Evolutionary conservation across 2,888 invertebrate genomes (phyloP), one percentile per base, ranked within the genome.

Genomic region (Parnassius apollo): DNA sequence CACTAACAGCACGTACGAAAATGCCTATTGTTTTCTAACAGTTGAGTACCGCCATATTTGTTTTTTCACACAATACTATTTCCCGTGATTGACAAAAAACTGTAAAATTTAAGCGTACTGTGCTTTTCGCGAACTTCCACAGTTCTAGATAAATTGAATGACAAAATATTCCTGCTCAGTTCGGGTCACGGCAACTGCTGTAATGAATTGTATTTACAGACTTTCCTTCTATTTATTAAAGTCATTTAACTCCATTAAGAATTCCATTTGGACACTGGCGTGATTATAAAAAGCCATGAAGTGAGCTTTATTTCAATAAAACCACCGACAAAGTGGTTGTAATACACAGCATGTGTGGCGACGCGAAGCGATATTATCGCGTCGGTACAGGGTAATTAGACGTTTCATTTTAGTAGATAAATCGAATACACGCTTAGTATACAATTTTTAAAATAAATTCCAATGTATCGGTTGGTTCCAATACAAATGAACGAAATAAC

Each of bases 381-480:
- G 44, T 74, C 71, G 69, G 71, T 77, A 71, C 69, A 70, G 74
- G 71, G 81, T 85, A 88, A 91, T 89, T 89, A 90, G 84, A 81
- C 83, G 86, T 85, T 85, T 86, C 87, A 80, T 86, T 88, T 83
- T 83, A 85, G 80, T 78, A 76, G 82, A 83, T 85, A 83, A 82
- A 78, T 75, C 73, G 73, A 69, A 74, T 79, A 80, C 80, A 81
- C 78, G 80, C 80, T 82, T 80, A 82, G 77, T 81, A 73, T 83
- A 85, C 80, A 80, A 76, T 84, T 82, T 83, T 81, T 84, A 78
- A 81, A 78, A 86, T 85, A 82, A 83, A 83, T 83, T 45, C 42
- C 13, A 42, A 9, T 9, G 46, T 54, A 42, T 54, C 9, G 35
- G n/a, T 25, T 42, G n/a, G 8, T 35, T 42, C 3, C 54, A 13